These are phyloP conservation scores for Beroe ovata DNA, from an alignment of 37 sponge, comb jelly and placozoan species.

Conservation along the genomic window DNA sequence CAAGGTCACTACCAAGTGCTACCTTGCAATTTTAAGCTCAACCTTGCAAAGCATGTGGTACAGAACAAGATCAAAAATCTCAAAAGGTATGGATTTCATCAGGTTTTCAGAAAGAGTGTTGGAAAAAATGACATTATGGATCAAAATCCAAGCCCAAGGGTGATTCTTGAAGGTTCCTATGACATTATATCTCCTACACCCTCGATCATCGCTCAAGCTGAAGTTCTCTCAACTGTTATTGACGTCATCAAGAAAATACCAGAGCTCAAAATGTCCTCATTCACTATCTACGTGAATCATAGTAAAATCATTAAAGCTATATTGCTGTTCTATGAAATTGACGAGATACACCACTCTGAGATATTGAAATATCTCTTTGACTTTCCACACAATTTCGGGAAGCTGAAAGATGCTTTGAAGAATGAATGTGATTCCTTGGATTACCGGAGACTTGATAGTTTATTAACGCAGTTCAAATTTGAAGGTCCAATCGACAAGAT, in stretches of 20 bases:
- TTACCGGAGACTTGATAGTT: background rate
- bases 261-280: background rate
- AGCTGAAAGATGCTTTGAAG: conserved; percentile 34
- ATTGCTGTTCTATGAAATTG: conserved; percentile 15
- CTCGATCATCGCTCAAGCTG: conserved; percentile 1
- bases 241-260: conserved; percentile 2
- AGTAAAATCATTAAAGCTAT: conserved; percentile 51
- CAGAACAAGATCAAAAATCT: conserved; percentile 7
- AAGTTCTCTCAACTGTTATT: background rate
- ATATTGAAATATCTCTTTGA: background rate
- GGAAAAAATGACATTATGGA: background rate
- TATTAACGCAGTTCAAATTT: background rate
- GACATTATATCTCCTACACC: background rate
- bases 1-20: conserved; percentile 49
- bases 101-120: conserved; percentile 28
- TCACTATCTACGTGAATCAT: conserved; percentile 37
- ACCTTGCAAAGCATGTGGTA: conserved; percentile 38
- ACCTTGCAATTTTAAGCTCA: conserved; percentile 22
- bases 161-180: conserved; percentile 28
- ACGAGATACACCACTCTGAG: conserved; percentile 8
- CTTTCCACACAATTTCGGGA: background rate
- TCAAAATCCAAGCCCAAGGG: conserved; percentile 1
- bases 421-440: background rate
- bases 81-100: conserved; percentile 43
- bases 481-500: conserved; percentile 42